Base-by-base conservation (phyloP, 2,888 invertebrate genomes). In the Ypsolopha scabrella region DNA sequence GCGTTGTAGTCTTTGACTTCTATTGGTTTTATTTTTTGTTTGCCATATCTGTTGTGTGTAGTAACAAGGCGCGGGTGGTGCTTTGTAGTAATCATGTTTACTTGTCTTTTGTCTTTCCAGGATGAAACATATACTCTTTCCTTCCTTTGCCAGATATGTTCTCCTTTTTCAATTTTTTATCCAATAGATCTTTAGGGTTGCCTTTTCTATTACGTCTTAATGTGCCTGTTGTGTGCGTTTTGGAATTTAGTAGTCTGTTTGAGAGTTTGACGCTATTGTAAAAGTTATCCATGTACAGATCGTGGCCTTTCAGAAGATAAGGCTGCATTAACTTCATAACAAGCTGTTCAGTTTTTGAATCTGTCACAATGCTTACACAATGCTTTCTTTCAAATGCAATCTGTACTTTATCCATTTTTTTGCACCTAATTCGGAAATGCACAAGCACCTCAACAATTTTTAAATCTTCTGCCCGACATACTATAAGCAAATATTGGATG, bases 51-150 rank as follows among this genome's bases (percentile, higher is more conserved):
- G 57, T 53, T 51, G n/a, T 37, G 8, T 33, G n/a, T 41, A 44
- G 14, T n/a, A n/a, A n/a, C n/a, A n/a, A n/a, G n/a, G n/a, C n/a
- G 51, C 55, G 63, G 63, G 54, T 68, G 62, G 44, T 60, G 48
- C 35, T 51, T 50, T 37, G 65, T 68, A 39, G 66, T 63, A 48
- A 70, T 55, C 58, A 62, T 60, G 13, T 58, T 48, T 34, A 67
- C 67, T 48, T 59, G 56, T 13, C 65, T 54, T 41, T 60, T 65
- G 56, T 65, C 65, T 43, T 54, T 57, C 67, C 66, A 67, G 44
- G 59, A 60, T 33, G 58, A 57, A 10, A 65, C 62, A 53, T 65
- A 67, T 9, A 64, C 58, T 45, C 62, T 58, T 47, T 60, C 58
- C 50, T 64, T 63, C 11, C 63, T 54, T 50, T 46, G 50, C 65